phyloP scores from a whole-genome alignment of 1,140 invertebrate genomes.

The Camponotus pennsylvanicus region DNA sequence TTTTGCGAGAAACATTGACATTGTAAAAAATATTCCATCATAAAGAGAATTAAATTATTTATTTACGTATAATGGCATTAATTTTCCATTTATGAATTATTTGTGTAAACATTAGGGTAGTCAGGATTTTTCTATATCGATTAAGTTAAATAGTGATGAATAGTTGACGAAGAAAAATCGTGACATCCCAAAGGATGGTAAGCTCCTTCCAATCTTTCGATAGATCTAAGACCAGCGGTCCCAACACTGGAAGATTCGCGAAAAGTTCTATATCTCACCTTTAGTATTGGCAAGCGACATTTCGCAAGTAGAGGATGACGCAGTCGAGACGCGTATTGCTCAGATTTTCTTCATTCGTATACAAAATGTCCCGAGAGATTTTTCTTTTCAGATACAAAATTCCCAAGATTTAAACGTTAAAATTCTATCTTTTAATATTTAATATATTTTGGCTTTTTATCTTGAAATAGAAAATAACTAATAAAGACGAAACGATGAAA shows the following conservation, averaged over 20 bases:
- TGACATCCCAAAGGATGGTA: slow-evolving; percentile 28
- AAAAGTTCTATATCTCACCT: slow-evolving; percentile 40
- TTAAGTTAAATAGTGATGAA: slow-evolving; percentile 32
- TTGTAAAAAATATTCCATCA: background rate
- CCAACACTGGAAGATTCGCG: slow-evolving; percentile 23
- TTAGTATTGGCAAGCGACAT: slow-evolving; percentile 13
- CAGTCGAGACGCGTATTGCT: slow-evolving; percentile 14
- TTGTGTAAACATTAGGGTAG: slow-evolving; percentile 15
- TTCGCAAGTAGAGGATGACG: slow-evolving; percentile 10
- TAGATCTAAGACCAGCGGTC: slow-evolving; percentile 13
- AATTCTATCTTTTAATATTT: background rate
- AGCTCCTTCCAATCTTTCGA: slow-evolving; percentile 30
- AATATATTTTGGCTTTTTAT: background rate
- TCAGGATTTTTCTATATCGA: slow-evolving; percentile 7
- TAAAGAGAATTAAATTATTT: background rate
- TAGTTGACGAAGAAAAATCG: slow-evolving; percentile 37
- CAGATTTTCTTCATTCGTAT: slow-evolving; percentile 24
- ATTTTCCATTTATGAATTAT: background rate
- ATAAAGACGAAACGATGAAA: background rate
- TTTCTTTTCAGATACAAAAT: background rate
- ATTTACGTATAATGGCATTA: slow-evolving; percentile 3
- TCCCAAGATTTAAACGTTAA: background rate
- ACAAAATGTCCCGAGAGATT: slow-evolving; percentile 16
- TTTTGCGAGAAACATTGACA: background rate
- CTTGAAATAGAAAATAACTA: background rate